phyloP scores from a whole-genome alignment of 2,888 invertebrate genomes.

The Stomorhina lunata region DNA sequence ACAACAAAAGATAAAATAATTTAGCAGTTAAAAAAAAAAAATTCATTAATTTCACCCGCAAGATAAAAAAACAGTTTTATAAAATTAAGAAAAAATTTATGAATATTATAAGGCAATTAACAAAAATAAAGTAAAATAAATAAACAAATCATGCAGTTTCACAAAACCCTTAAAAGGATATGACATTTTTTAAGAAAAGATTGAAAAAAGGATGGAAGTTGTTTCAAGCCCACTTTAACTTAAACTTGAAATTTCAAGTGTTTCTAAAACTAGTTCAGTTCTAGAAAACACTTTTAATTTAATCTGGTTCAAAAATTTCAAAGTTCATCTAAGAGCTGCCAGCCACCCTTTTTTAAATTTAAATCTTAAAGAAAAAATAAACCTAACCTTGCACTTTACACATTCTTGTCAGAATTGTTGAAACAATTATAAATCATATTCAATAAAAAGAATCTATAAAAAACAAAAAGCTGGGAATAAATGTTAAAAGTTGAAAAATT shows the following conservation, averaged over 20 bases:
- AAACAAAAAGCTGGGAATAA: too few species aligned
- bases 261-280: background rate
- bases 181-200: background rate
- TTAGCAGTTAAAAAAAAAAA: background rate
- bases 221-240: background rate
- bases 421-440: too few species aligned
- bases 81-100: slow-evolving; percentile 6
- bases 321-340: too few species aligned
- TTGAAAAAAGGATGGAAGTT: background rate
- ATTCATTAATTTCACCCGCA: background rate
- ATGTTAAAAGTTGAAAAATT: too few species aligned
- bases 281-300: background rate
- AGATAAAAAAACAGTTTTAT: background rate
- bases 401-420: background rate
- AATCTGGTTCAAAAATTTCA: background rate
- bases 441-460: too few species aligned
- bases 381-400: slow-evolving; percentile 13
- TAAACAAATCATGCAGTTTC: slow-evolving; percentile 11
- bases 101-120: background rate
- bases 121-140: background rate
- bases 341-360: background rate
- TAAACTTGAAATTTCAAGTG: background rate
- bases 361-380: background rate
- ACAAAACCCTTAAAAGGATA: background rate
- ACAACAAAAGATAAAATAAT: background rate